A percentile compares a stretch with the other conserved stretches of the same genome.
Evolutionary conservation across 2,113 vertebrate species (phyloP).

Genomic region (Boleophthalmus pectinirostris): DNA sequence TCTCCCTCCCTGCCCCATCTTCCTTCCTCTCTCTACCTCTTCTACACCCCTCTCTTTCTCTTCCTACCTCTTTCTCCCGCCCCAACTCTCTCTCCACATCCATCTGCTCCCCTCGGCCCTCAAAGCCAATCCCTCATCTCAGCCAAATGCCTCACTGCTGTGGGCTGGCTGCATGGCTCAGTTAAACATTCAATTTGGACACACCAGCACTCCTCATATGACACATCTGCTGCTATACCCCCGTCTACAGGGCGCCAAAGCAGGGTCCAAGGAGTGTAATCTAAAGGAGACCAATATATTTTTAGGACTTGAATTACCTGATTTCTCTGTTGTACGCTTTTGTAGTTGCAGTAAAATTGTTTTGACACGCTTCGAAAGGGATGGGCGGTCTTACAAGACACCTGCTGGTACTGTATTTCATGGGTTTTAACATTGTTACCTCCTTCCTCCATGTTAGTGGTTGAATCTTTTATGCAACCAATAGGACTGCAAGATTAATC

Average conservation of each 20-base stretch:
- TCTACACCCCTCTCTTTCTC: neutral
- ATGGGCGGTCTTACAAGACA: slow-evolving; percentile 4
- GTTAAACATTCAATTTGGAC: slow-evolving; percentile 71
- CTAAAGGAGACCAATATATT: slow-evolving; percentile 33
- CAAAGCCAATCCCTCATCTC: slow-evolving; percentile 55
- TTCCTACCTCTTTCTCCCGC: neutral
- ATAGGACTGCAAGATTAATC: no score
- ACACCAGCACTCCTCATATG: slow-evolving; percentile 58
- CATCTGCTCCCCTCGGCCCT: slow-evolving; percentile 59
- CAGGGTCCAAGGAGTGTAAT: slow-evolving; percentile 32
- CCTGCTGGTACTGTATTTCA: slow-evolving; percentile 32
- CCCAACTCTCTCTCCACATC: neutral
- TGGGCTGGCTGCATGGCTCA: slow-evolving; percentile 35
- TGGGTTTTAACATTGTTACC: slow-evolving; percentile 37
- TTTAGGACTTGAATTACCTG: slow-evolving; percentile 39
- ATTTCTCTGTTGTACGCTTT: slow-evolving; percentile 11
- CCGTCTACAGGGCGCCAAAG: slow-evolving; percentile 30
- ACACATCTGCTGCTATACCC: slow-evolving; percentile 60
- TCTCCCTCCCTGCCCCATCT: neutral
- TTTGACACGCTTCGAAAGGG: slow-evolving; percentile 15
- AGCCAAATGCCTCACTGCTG: slow-evolving; percentile 53
- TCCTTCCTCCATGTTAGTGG: slow-evolving; percentile 7
- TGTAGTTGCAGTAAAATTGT: slow-evolving; percentile 25
- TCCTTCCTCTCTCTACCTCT: neutral
- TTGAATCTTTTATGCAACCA: neutral